These are phyloP conservation scores for Cyrtodaria siliqua DNA, from an alignment of 2,888 invertebrate species.

Conservation along the genomic window DNA sequence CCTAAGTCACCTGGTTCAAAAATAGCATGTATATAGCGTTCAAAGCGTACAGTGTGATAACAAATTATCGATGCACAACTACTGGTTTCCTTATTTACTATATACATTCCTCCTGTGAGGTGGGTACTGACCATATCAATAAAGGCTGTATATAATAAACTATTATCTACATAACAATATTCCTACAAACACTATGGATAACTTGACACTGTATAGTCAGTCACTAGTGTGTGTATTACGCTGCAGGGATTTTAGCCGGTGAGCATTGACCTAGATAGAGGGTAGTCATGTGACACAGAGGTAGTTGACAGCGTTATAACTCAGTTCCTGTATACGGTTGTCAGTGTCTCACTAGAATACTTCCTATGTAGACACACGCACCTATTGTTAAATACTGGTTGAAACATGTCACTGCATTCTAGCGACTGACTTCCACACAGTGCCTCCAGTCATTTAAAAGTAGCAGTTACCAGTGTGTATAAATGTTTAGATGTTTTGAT, in stretches of 20 bases:
- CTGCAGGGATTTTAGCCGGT: slow-evolving; percentile 1
- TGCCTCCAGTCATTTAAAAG: background rate
- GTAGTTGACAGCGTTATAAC: slow-evolving; percentile 21
- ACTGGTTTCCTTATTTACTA: too few relatives aligned
- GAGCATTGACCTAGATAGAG: slow-evolving; percentile 1
- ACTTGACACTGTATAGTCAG: background rate
- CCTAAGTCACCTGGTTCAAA: too few relatives aligned
- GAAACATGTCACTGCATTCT: background rate
- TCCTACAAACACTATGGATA: background rate
- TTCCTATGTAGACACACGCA: slow-evolving; percentile 39
- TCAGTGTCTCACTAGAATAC: slow-evolving; percentile 19
- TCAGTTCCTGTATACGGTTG: slow-evolving; percentile 20
- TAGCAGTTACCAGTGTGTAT: background rate
- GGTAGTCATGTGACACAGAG: slow-evolving; percentile 17
- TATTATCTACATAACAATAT: slow-evolving; percentile 3
- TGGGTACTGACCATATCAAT: too few relatives aligned
- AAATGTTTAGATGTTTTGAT: background rate
- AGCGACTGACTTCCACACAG: background rate
- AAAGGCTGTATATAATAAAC: background rate
- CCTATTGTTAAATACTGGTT: slow-evolving; percentile 14
- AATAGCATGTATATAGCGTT: too few relatives aligned
- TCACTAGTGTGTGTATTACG: background rate
- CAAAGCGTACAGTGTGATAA: too few relatives aligned
- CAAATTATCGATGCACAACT: too few relatives aligned
- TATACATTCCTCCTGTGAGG: too few relatives aligned